These are phyloP conservation scores for Xenentodon cancila DNA, from an alignment of 2,797 vertebrate genomes.

Conservation along the genomic window DNA sequence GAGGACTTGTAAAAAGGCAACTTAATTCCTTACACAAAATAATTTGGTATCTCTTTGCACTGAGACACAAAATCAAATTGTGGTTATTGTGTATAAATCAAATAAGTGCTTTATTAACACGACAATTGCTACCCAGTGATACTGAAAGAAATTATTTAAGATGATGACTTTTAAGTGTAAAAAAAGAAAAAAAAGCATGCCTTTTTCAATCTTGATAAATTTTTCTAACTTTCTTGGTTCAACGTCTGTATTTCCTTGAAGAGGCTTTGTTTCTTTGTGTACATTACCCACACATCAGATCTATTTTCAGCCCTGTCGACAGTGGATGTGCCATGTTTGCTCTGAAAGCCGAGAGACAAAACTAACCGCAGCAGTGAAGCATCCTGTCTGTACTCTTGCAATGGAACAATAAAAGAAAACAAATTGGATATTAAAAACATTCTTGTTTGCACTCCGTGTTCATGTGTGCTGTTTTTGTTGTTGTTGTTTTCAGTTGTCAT, in stretches of 20 bases:
- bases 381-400: slow-evolving; percentile 78
- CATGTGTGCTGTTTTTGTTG: slow-evolving; percentile 70
- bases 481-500: slow-evolving; percentile 69
- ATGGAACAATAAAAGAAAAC: slow-evolving; percentile 79
- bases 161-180: slow-evolving; percentile 44
- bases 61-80: slow-evolving; percentile 76
- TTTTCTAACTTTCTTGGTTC: slow-evolving; percentile 80
- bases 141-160: slow-evolving; percentile 59
- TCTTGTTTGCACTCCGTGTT: slow-evolving; percentile 73
- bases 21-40: slow-evolving; percentile 66
- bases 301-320: slow-evolving; percentile 81
- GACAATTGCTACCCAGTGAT: slow-evolving; percentile 69
- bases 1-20: slow-evolving; percentile 78
- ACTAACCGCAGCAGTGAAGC: slow-evolving; percentile 68
- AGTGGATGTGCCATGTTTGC: slow-evolving; percentile 72
- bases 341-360: slow-evolving; percentile 63
- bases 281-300: slow-evolving; percentile 78
- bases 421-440: slow-evolving; percentile 77
- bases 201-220: slow-evolving; percentile 82
- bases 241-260: slow-evolving; percentile 79
- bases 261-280: slow-evolving; percentile 86
- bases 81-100: slow-evolving; percentile 69
- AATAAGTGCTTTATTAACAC: slow-evolving; percentile 78
- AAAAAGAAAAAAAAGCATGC: slow-evolving; percentile 75
- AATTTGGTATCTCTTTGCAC: slow-evolving; percentile 80